Evolutionary conservation across 2,797 vertebrate species (phyloP).

Genomic region (Phalanger gymnotis): DNA sequence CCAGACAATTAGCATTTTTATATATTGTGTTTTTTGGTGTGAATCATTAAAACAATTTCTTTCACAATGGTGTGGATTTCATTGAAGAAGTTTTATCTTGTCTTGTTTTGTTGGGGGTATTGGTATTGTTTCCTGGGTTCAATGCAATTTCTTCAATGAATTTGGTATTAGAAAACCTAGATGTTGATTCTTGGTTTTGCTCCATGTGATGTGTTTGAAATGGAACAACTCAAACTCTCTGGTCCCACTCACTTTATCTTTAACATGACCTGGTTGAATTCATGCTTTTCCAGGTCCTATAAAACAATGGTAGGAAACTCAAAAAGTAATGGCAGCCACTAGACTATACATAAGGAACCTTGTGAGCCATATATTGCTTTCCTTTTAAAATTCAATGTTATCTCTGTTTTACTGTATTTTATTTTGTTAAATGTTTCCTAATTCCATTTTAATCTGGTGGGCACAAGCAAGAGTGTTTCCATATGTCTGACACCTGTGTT

Average conservation of each 20-base stretch:
- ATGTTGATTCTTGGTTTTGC: slow-evolving; percentile 1
- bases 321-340: not conserved
- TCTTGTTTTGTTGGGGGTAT: not conserved
- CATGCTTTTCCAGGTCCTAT: not conserved
- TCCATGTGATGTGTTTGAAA: not conserved
- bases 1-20: not conserved
- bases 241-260: not conserved
- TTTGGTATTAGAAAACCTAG: not conserved
- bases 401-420: not conserved
- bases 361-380: not conserved
- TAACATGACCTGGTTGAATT: not conserved
- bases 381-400: not conserved
- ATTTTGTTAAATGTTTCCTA: not conserved
- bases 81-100: not conserved
- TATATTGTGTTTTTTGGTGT: not conserved
- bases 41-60: not conserved
- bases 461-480: not conserved
- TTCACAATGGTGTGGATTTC: not conserved
- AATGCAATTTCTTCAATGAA: not conserved
- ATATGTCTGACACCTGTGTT: not conserved
- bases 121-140: not conserved
- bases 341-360: not conserved
- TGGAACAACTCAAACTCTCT: not conserved
- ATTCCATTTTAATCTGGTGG: not conserved
- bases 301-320: not conserved